Conservation (phyloP, 2,888 invertebrate species). For the Rhagonycha fulva region DNA sequence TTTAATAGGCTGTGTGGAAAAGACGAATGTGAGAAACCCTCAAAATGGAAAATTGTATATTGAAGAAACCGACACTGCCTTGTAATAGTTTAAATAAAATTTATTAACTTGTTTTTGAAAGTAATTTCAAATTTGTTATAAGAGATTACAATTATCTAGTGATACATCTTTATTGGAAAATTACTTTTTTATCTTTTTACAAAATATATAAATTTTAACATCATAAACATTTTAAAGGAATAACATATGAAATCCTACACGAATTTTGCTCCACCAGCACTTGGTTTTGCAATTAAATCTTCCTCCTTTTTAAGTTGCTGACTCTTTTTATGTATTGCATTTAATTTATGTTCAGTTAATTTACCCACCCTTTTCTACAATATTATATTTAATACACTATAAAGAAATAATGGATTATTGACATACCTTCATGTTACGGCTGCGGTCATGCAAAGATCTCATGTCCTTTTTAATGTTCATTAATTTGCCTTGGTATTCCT, state of each 20-base stretch:
- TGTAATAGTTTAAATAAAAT: neutral
- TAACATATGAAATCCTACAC: neutral
- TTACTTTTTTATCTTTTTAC: neutral
- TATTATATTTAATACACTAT: conserved; percentile 1
- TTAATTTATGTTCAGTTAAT: conserved; percentile 54
- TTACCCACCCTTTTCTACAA: conserved; percentile 53
- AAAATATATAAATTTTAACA: neutral
- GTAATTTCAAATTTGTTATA: neutral
- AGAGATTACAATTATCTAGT: neutral
- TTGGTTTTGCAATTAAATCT: conserved; percentile 40
- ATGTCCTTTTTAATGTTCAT: conserved; percentile 55
- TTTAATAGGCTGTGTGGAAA: conserved; percentile 86
- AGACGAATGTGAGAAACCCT: conserved; percentile 71
- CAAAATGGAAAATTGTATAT: conserved; percentile 75
- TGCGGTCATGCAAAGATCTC: conserved; percentile 52
- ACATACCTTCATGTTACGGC: conserved; percentile 53
- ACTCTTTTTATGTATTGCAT: conserved; percentile 49
- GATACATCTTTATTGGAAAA: neutral
- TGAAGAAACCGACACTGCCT: conserved; percentile 44
- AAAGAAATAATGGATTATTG: neutral
- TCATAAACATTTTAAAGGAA: neutral
- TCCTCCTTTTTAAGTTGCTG: conserved; percentile 49
- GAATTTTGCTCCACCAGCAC: neutral
- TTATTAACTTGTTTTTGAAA: neutral
- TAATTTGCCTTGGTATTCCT: conserved; percentile 54